A percentile compares a stretch with the other conserved stretches of the same genome.
Conservation (phyloP, 2,113 vertebrate genomes). For the Microtus montanus region DNA sequence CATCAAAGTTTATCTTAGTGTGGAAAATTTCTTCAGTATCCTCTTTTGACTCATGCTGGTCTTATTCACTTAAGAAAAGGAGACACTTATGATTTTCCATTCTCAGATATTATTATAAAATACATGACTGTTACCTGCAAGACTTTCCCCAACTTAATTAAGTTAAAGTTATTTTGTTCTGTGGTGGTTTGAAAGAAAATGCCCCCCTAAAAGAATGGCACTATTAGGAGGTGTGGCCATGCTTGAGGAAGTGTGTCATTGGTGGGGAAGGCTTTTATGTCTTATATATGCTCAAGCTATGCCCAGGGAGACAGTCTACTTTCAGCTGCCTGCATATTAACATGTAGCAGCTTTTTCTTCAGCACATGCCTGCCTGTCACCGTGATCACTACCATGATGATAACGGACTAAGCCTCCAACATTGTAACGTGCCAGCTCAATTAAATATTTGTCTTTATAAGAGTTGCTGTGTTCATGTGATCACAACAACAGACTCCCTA, state of each 20-base stretch:
- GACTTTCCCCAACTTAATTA: not conserved
- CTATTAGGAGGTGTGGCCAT: not conserved
- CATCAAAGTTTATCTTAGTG: not conserved
- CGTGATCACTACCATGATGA: not conserved
- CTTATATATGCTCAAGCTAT: not conserved
- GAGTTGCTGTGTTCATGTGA: not conserved
- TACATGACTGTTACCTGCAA: rapidly evolving
- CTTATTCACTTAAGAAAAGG: not conserved
- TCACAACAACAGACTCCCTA: not conserved
- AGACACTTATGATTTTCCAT: not conserved
- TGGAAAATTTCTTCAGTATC: not conserved
- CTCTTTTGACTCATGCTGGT: not conserved
- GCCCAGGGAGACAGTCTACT: not conserved
- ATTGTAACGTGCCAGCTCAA: not conserved
- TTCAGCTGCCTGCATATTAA: not conserved
- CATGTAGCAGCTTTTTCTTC: not conserved
- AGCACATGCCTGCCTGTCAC: not conserved
- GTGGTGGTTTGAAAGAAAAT: not conserved
- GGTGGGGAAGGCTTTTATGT: not conserved
- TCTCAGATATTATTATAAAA: not conserved
- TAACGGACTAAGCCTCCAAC: not conserved
- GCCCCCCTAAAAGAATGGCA: not conserved
- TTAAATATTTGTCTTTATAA: not conserved
- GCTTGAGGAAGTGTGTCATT: not conserved
- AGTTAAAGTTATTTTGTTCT: not conserved